Base-by-base conservation (phyloP, 2,113 vertebrate genomes). In the Fukomys damarensis region DNA sequence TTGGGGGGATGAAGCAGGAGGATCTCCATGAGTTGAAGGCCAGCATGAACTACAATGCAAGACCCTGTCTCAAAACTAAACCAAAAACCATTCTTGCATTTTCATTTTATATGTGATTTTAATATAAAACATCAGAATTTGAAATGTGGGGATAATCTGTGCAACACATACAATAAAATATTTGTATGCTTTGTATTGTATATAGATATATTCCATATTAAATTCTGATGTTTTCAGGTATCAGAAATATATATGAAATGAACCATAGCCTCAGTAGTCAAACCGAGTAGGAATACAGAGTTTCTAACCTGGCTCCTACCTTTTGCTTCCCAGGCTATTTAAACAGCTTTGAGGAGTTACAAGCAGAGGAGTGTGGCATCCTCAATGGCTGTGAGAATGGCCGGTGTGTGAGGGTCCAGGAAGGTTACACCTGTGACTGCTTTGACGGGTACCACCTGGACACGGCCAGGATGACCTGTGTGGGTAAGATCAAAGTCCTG, bases 341-440 rank as follows among this genome's bases (percentile, higher is more conserved):
- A 87, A 98, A 99, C 56, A 99, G 98, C 41, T 99, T 99, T 82
- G 99, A 99, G 97, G 99, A 99, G 72, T 94, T 99, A 41, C 99
- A 98, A 96, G 99, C 99, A 2, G 99, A 99, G 91, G 99, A 99
- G 91, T 99, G 99, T 52, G 99, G 99, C 9, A 99, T 99, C 97
- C 98, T 99, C 94, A 99, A 99, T 3, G 99, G 99, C 38, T 99
- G 99, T 97, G 99, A 99, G 96, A 99, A 99, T 0, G 99, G 99
- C 2, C 99, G 99, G 11, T 99, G 99, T n/a, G 99, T 99, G 11
- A 98, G 99, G 35, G 99, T 99, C n/a, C 99, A 99, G 96, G 99
- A 99, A 90, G 99, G 99, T 9, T 99, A 99, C 96, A 99, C 99
- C 63, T 99, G 99, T 5, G 99, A 99, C 97, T 99, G 99, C 98